Percentiles rank a stretch among this genome's conserved stretches.
phyloP scores from a whole-genome alignment of 2,113 vertebrate genomes.

The Strix aluco region DNA sequence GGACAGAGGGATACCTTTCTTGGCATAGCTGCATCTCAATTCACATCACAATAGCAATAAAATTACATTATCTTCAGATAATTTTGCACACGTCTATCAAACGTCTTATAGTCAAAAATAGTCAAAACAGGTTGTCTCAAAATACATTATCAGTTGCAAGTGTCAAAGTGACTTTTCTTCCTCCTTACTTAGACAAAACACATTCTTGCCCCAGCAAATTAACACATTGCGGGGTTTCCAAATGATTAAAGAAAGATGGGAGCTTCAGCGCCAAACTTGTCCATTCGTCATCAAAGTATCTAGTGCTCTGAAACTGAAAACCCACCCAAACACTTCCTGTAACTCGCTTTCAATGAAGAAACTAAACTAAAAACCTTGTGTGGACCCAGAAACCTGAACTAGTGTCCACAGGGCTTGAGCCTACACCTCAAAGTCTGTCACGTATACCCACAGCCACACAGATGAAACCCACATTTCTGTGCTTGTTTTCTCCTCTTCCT shows the following conservation, averaged over 20 bases:
- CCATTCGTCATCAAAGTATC: not conserved
- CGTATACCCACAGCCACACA: not conserved
- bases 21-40: not conserved
- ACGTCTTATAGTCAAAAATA: not conserved
- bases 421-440: not conserved
- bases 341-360: not conserved
- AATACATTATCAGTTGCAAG: not conserved
- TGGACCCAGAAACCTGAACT: not conserved
- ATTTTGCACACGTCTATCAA: not conserved
- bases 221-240: not conserved
- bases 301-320: not conserved
- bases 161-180: conserved; percentile 14
- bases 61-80: not conserved
- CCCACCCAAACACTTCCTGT: not conserved
- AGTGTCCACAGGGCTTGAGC: fast-evolving
- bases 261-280: not conserved
- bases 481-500: not conserved
- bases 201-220: not conserved
- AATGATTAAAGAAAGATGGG: not conserved
- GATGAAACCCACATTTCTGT: fast-evolving
- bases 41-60: not conserved
- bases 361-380: not conserved
- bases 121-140: not conserved
- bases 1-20: not conserved
- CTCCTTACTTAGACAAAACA: conserved; percentile 12